phyloP scores from a whole-genome alignment of 2,888 invertebrate species.

The Tipula helvola region DNA sequence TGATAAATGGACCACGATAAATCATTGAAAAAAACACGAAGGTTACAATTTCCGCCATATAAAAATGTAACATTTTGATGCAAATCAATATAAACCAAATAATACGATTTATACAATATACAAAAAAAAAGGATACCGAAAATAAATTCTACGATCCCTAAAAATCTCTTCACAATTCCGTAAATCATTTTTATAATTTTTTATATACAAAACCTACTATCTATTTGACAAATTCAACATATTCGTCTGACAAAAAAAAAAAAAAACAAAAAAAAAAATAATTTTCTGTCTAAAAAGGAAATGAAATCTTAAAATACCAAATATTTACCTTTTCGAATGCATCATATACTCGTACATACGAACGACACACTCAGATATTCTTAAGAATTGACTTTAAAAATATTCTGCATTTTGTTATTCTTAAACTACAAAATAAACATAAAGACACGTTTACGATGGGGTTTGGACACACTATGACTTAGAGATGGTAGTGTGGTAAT shows the following conservation, averaged over 20 bases:
- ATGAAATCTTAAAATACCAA: not conserved
- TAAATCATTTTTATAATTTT: not conserved
- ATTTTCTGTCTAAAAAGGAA: not conserved
- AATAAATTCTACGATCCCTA: not conserved
- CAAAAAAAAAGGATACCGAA: not conserved
- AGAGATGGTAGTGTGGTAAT: not conserved
- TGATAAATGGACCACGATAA: no score
- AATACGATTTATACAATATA: not conserved
- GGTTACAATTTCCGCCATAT: not conserved
- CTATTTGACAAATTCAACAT: not conserved
- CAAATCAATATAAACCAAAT: not conserved
- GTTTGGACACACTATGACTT: not conserved
- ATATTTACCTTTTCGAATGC: not conserved
- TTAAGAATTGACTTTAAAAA: not conserved
- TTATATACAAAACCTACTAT: not conserved
- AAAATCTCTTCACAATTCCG: not conserved
- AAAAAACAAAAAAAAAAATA: not conserved
- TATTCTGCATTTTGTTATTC: not conserved
- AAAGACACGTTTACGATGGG: not conserved
- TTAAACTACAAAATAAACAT: not conserved
- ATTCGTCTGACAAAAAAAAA: not conserved
- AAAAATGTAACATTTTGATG: not conserved
- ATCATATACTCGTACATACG: not conserved
- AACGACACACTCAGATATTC: not conserved
- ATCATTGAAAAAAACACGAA: no score